phyloP scores from a whole-genome alignment of 2,113 vertebrate genomes.

The Labeo rohita region DNA sequence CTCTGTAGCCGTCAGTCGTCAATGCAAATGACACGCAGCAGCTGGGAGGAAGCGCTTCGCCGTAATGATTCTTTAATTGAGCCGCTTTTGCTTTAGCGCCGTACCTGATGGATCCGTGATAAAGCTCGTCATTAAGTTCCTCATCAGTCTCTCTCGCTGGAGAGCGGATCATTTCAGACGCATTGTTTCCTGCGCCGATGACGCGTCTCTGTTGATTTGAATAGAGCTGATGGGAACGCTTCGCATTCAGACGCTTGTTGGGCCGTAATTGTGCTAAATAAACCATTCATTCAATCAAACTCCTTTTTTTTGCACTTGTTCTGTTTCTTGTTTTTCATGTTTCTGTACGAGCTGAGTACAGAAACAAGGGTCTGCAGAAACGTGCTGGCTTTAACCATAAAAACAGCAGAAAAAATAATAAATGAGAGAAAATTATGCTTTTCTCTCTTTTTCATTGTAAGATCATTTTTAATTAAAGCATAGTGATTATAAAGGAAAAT shows the following conservation, averaged over 20 bases:
- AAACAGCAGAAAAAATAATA: background rate
- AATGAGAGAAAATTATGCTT: too few species aligned
- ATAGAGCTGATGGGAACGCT: background rate
- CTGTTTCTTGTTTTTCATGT: background rate
- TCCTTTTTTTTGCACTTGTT: background rate
- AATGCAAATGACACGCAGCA: slow-evolving; percentile 38
- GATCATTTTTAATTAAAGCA: too few species aligned
- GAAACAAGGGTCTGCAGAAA: background rate
- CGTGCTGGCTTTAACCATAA: background rate
- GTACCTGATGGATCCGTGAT: slow-evolving; percentile 36
- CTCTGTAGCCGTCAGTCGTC: background rate
- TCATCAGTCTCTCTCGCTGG: slow-evolving; percentile 2
- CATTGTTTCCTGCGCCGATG: slow-evolving; percentile 8
- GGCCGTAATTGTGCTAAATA: background rate
- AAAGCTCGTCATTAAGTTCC: slow-evolving; percentile 6
- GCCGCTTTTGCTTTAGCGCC: slow-evolving; percentile 22
- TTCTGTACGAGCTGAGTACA: background rate
- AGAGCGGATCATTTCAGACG: background rate
- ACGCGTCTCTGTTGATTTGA: background rate
- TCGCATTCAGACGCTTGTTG: background rate
- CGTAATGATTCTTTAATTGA: slow-evolving; percentile 36
- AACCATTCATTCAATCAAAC: background rate
- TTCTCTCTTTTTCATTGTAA: too few species aligned
- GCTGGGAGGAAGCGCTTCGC: slow-evolving; percentile 15
- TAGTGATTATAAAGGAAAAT: background rate